A percentile compares a stretch with the other conserved stretches of the same genome.
Conservation (phyloP, 1,140 invertebrate genomes). For the Heterodera carotae region DNA sequence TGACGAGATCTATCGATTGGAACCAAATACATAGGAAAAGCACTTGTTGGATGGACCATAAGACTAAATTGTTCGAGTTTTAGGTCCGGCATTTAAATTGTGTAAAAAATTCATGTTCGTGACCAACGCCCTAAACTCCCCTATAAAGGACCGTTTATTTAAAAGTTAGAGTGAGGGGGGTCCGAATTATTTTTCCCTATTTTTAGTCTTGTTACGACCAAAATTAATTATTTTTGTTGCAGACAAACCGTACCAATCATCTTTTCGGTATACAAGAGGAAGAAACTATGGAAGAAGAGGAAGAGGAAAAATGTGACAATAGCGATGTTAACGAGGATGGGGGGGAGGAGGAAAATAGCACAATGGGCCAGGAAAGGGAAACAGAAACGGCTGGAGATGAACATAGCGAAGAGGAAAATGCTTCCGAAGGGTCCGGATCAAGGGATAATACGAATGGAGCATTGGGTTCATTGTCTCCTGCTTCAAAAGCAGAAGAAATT, state of each 20-base stretch:
- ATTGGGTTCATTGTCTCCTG: neutral
- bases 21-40: too few relatives aligned
- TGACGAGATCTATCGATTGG: too few relatives aligned
- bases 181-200: too few relatives aligned
- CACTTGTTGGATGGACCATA: too few relatives aligned
- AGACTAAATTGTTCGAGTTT: too few relatives aligned
- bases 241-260: slow-evolving; percentile 20
- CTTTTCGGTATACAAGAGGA: slow-evolving; percentile 24
- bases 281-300: slow-evolving; percentile 16
- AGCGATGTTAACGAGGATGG: neutral
- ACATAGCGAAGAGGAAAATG: slow-evolving; percentile 1
- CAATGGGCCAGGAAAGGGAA: neutral
- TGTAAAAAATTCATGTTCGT: too few relatives aligned
- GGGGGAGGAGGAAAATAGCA: neutral
- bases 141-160: too few relatives aligned
- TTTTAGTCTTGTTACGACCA: too few relatives aligned
- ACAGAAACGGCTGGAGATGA: neutral
- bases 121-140: too few relatives aligned
- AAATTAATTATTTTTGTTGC: slow-evolving; percentile 5
- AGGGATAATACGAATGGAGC: neutral
- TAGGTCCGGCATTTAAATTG: too few relatives aligned
- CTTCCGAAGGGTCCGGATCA: too few relatives aligned
- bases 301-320: neutral
- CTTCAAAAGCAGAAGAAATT: slow-evolving; percentile 12
- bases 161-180: too few relatives aligned